Evolutionary conservation across 2,797 vertebrate species (phyloP).

Genomic region (Spinibarbus caldwelli): DNA sequence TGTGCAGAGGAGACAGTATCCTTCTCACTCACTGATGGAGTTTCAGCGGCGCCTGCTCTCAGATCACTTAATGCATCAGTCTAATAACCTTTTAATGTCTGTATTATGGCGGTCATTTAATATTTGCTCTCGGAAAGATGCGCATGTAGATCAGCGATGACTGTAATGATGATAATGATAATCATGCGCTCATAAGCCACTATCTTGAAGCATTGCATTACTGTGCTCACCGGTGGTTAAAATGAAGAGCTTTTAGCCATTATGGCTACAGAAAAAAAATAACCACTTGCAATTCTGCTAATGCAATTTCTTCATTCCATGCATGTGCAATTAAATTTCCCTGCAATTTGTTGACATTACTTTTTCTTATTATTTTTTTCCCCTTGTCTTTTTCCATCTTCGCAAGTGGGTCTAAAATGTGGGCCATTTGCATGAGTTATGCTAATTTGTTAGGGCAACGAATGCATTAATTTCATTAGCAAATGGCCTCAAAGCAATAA

Average conservation of each 20-base stretch:
- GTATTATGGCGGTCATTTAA: constrained; percentile 71
- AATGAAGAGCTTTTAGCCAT: constrained; percentile 82
- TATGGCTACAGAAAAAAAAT: constrained; percentile 73
- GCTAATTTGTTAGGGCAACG: constrained; percentile 99
- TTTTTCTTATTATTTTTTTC: constrained; percentile 38
- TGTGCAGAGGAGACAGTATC: constrained; percentile 58
- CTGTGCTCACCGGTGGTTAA: constrained; percentile 75
- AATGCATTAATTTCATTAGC: constrained; percentile 99
- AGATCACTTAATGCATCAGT: constrained; percentile 75
- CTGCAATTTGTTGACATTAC: constrained; percentile 75
- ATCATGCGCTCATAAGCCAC: constrained; percentile 73
- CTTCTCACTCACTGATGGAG: constrained; percentile 68
- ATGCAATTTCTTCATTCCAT: constrained; percentile 72
- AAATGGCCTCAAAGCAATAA: constrained; percentile 99
- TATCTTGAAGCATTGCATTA: constrained; percentile 73
- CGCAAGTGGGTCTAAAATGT: constrained; percentile 87
- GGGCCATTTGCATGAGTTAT: constrained; percentile 99
- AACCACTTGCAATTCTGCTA: constrained; percentile 76
- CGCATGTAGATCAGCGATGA: constrained; percentile 74
- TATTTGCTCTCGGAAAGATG: constrained; percentile 73
- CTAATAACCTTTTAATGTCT: constrained; percentile 82
- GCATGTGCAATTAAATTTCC: constrained; percentile 79
- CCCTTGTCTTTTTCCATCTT: constrained; percentile 52
- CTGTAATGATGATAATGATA: constrained; percentile 77
- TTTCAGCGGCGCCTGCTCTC: constrained; percentile 69